Evolutionary conservation across 2,113 vertebrate species (phyloP), one percentile per base, ranked within the genome.

Genomic region (Erpornis zantholeuca): DNA sequence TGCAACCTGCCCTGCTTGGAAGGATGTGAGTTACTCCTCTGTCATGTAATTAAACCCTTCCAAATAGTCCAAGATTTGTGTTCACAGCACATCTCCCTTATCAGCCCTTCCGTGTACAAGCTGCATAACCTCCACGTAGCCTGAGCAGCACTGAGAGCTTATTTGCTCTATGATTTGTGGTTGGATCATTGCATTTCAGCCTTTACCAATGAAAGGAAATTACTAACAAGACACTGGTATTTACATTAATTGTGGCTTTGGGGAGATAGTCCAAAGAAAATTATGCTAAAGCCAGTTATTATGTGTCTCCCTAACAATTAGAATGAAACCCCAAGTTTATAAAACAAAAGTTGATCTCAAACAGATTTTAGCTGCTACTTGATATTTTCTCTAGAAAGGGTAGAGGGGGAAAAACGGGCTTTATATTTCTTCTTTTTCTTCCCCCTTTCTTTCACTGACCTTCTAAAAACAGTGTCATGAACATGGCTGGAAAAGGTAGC

Each of bases 211-310:
- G 94, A 97, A 96, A 94, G 91, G 96, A 95, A 95, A 94, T 97
- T 97, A 35, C 91, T 69, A 94, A 94, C 76, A 54, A 96, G 86
- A 84, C 68, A 15, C 56, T 84, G 85, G 57, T 95, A 78, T 97
- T 97, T 95, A 91, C 64, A 75, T 95, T 94, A 97, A 97, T 94
- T 96, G 96, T 95, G 96, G 83, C 94, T 97, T 96, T 97, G 72
- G 64, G 91, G 97, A 98, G 94, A 96, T 82, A 94, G 93, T 88
- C 95, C 97, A 95, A 96, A 96, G 88, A 96, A 96, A 97, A 97
- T 94, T 68, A 94, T 49, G 53, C 69, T 90, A 95, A 96, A 94
- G 83, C 66, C 94, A 72, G 54, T 93, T 95, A 97, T 97, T 96
- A 95, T 40, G 49, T 84, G 82, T 90, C 73, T 96, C 88, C 79